A percentile compares a stretch with the other conserved stretches of the same genome.
phyloP scores from a whole-genome alignment of 2,113 vertebrate genomes.

The Ceyx melanurus region DNA sequence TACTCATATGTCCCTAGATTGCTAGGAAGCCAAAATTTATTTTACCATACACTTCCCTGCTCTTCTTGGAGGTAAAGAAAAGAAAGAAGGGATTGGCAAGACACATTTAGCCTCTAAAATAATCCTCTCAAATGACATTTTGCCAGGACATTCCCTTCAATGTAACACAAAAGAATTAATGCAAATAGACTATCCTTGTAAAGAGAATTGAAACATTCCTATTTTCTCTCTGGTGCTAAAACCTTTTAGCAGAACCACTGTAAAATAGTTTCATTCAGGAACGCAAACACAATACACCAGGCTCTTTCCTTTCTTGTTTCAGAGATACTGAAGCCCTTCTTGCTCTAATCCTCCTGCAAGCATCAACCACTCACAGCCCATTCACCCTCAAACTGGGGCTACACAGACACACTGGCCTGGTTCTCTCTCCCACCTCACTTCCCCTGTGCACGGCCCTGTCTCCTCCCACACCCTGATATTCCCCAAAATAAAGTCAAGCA shows the following conservation, averaged over 20 bases:
- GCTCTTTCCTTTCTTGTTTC: not conserved
- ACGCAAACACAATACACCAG: not conserved
- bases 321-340: not conserved
- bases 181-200: conserved; percentile 26
- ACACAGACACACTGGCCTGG: not conserved
- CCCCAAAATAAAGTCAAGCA: not conserved
- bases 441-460: not conserved
- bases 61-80: conserved; percentile 1
- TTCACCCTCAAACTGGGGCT: not conserved
- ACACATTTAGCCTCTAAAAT: conserved; percentile 3
- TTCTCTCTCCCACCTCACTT: not conserved
- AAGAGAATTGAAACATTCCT: conserved; percentile 21
- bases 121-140: conserved; percentile 57
- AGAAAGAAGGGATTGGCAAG: conserved; percentile 18
- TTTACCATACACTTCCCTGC: not conserved
- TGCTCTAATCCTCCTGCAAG: not conserved
- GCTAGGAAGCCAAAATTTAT: not conserved
- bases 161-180: conserved; percentile 42
- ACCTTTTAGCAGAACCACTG: conserved; percentile 35
- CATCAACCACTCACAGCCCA: not conserved
- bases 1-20: not conserved
- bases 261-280: conserved; percentile 40
- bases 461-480: not conserved
- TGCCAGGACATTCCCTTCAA: conserved; percentile 48
- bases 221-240: conserved; percentile 41